Evolutionary conservation across 2,113 vertebrate genomes (phyloP), one percentile per base, ranked within the genome.

Genomic region (Hyperopisus bebe): DNA sequence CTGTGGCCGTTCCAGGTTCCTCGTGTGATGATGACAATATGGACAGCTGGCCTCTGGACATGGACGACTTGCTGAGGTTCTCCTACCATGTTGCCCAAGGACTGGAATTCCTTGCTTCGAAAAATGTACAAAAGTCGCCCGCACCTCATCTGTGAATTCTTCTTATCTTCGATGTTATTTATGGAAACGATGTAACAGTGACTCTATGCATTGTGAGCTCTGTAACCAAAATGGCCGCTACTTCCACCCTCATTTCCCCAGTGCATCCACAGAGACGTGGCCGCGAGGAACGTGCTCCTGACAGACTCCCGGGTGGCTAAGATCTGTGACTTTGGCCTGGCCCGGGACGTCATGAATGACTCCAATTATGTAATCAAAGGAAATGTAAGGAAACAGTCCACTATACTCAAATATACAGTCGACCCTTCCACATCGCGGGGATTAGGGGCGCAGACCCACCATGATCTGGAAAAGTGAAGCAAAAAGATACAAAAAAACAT

Each of bases 291-390:
- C 0, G 96, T 99, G 83, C 94, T 99, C 7, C 91, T 99, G 89
- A 97, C 97, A 0, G 96, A 96, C 0, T 94, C 92, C 24, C 93
- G 92, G 0, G 93, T 98, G n/a, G 98, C 97, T 89, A 99, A 99
- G 94, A 99, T 99, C 89, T 99, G 98, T 85, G 98, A 99, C 95
- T 99, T 99, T 0, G 98, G 98, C 70, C 95, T 99, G 92, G 98
- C 98, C 0, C 94, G 98, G 51, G 98, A 99, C 92, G 98, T 99
- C 91, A 96, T 97, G 93, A 97, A 99, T 1, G 98, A 99, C 85
- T 96, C 96, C 1, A 99, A 97, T 91, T 99, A 99, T 8, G 97
- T 99, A 0, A 97, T 99, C 1, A 98, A 99, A 92, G 98, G 98
- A 94, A 99, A 99, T 0, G 98, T 99, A 90, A 96, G 98, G 95